phyloP scores from a whole-genome alignment of 2,888 invertebrate genomes.

The Trisateles emortualis region DNA sequence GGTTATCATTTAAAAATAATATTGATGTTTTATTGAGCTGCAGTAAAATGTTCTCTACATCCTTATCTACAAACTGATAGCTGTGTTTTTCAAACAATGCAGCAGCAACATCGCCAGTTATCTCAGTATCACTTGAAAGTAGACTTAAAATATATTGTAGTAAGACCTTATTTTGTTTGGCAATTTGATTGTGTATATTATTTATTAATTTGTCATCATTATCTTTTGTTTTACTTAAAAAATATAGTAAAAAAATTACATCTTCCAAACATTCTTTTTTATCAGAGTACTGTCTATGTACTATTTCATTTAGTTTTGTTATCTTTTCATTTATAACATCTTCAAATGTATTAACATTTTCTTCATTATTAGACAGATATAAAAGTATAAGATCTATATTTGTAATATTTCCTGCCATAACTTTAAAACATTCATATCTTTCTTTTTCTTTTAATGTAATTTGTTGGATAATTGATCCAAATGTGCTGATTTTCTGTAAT shows the following conservation, averaged over 20 bases:
- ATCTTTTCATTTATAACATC: slow-evolving; percentile 58
- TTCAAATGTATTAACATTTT: slow-evolving; percentile 51
- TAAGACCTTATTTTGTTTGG: slow-evolving; percentile 55
- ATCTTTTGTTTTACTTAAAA: slow-evolving; percentile 52
- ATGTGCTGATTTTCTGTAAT: slow-evolving; percentile 33
- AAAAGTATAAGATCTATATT: slow-evolving; percentile 63
- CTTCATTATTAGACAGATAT: slow-evolving; percentile 55
- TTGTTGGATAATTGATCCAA: background rate
- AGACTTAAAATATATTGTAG: slow-evolving; percentile 60
- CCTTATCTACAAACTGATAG: slow-evolving; percentile 37
- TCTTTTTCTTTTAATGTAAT: slow-evolving; percentile 35
- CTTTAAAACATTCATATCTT: slow-evolving; percentile 48
- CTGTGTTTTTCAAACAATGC: slow-evolving; percentile 53
- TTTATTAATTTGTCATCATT: slow-evolving; percentile 24
- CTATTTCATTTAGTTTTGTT: slow-evolving; percentile 54
- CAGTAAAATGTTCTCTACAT: slow-evolving; percentile 49
- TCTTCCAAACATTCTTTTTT: slow-evolving; percentile 63
- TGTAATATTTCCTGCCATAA: slow-evolving; percentile 46
- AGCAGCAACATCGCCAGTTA: slow-evolving; percentile 56
- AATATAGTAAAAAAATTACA: slow-evolving; percentile 58
- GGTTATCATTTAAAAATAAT: slow-evolving; percentile 57
- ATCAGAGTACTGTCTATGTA: slow-evolving; percentile 67
- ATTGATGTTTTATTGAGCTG: slow-evolving; percentile 62
- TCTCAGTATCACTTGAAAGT: slow-evolving; percentile 53
- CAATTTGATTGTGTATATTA: slow-evolving; percentile 42